A percentile compares a stretch with the other conserved stretches of the same genome.
phyloP scores from a whole-genome alignment of 2,113 vertebrate genomes.

The Casuarius casuarius region DNA sequence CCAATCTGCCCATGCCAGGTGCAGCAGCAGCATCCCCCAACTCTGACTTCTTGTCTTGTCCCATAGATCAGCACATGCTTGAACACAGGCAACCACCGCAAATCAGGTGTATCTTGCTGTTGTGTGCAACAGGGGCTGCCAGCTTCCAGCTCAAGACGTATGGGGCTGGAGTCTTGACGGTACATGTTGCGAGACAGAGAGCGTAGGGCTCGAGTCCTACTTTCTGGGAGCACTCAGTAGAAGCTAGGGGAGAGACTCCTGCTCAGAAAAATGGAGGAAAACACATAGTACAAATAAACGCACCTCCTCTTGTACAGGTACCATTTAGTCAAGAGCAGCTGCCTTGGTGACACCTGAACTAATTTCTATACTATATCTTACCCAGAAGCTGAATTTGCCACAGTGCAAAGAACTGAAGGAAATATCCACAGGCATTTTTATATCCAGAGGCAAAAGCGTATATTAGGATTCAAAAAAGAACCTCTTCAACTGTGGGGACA shows the following conservation, averaged over 20 bases:
- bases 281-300: background rate
- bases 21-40: background rate
- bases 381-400: background rate
- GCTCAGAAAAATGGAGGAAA: background rate
- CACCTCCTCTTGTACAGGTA: background rate
- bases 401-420: background rate
- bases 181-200: rapidly evolving
- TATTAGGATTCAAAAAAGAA: background rate
- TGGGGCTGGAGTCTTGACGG: background rate
- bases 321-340: background rate
- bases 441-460: background rate
- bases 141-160: background rate
- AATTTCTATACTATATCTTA: background rate
- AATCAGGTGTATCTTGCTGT: background rate
- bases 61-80: rapidly evolving
- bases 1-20: background rate
- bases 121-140: rapidly evolving
- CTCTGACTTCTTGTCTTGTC: background rate
- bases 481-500: background rate
- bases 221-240: background rate
- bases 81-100: background rate
- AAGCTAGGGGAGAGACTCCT: background rate
- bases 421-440: background rate
- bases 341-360: background rate
- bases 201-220: background rate